Percentiles rank a stretch among this genome's conserved stretches.
Evolutionary conservation across 2,113 vertebrate genomes (phyloP).

Genomic region (Plecotus auritus): DNA sequence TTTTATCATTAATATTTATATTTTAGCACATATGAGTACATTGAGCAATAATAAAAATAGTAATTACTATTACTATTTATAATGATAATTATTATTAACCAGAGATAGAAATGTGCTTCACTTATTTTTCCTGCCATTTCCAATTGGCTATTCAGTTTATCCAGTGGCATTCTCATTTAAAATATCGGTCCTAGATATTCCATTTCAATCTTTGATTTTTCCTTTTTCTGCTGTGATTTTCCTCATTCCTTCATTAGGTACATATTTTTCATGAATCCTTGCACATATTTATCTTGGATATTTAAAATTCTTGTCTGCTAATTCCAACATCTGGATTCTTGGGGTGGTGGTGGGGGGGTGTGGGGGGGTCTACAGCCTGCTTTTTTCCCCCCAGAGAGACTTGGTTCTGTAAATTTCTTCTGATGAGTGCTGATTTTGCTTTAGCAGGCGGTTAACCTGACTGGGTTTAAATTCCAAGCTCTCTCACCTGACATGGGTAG

Average conservation of each 20-base stretch:
- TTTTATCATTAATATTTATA: neutral
- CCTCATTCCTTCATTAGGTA: neutral
- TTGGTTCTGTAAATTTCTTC: neutral
- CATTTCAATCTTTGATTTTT: neutral
- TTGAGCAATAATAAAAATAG: neutral
- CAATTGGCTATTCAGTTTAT: neutral
- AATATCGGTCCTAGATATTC: neutral
- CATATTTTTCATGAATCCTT: neutral
- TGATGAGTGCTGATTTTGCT: neutral
- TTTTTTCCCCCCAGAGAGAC: neutral
- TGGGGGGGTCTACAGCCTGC: neutral
- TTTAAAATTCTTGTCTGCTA: neutral
- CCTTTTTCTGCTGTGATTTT: neutral
- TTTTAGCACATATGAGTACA: neutral
- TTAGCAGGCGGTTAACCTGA: neutral
- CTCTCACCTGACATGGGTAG: neutral
- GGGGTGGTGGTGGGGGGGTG: accelerated
- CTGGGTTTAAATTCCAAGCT: neutral
- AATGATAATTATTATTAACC: neutral
- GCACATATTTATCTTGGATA: neutral
- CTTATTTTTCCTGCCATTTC: neutral
- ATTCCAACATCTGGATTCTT: neutral
- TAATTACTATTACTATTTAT: neutral
- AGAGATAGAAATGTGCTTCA: neutral
- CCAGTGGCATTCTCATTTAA: neutral